Percentiles rank a stretch among this genome's conserved stretches.
These are phyloP conservation scores for Dioctria rufipes DNA, from an alignment of 2,888 invertebrate genomes.

Conservation along the genomic window DNA sequence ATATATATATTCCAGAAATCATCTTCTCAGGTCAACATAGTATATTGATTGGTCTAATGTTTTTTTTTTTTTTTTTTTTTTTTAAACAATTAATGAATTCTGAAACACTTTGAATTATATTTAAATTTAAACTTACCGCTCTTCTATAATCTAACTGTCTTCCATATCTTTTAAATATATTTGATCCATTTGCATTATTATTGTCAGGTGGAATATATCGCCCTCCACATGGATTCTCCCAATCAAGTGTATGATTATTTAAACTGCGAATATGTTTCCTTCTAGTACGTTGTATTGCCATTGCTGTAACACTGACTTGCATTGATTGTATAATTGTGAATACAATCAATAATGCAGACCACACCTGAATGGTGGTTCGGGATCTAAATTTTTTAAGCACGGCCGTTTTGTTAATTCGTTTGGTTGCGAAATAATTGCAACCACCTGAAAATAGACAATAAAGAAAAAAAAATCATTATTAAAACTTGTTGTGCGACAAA, in stretches of 20 bases:
- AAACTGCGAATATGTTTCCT: constrained; percentile 38
- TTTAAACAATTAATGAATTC: too few relatives aligned
- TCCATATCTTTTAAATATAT: not conserved
- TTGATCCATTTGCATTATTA: not conserved
- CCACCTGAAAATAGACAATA: constrained; percentile 62
- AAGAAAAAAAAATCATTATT: too few relatives aligned
- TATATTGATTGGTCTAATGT: too few relatives aligned
- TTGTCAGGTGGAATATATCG: constrained; percentile 49
- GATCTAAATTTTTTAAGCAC: constrained; percentile 55
- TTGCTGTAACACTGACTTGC: constrained; percentile 38
- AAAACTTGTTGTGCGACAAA: too few relatives aligned
- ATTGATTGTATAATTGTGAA: constrained; percentile 56
- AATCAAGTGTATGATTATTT: constrained; percentile 60
- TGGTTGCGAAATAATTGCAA: constrained; percentile 65
- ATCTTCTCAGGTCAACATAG: too few relatives aligned
- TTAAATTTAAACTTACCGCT: constrained; percentile 29
- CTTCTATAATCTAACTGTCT: constrained; percentile 6
- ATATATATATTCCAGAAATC: too few relatives aligned
- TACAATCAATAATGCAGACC: constrained; percentile 56
- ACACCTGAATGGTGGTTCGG: constrained; percentile 57
- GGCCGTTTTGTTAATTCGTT: constrained; percentile 66
- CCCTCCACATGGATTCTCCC: constrained; percentile 68
- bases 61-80: too few relatives aligned
- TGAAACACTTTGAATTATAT: too few relatives aligned
- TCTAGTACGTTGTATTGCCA: constrained; percentile 1